Conservation (phyloP, 2,797 vertebrate genomes). For the Xenentodon cancila region DNA sequence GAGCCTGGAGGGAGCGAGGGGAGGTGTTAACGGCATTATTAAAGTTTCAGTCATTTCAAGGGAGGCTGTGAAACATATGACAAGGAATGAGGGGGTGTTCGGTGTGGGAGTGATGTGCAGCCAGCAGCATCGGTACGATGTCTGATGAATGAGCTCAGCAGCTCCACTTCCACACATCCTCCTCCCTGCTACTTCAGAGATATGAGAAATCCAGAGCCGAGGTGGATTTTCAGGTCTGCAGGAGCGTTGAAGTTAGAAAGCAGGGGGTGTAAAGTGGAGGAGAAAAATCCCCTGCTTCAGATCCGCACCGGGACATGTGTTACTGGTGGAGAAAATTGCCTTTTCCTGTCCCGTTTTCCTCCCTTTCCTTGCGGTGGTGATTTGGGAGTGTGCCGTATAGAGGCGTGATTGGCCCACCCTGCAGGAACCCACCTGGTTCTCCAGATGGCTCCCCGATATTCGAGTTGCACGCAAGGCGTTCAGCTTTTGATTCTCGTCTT, state of each 20-base stretch:
- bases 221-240: slow-evolving; percentile 19
- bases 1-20: slow-evolving; percentile 15
- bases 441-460: slow-evolving; percentile 56
- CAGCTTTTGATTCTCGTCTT: slow-evolving; percentile 21
- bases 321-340: slow-evolving; percentile 43
- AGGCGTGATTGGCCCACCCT: slow-evolving; percentile 43
- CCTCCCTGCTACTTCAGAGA: slow-evolving; percentile 23
- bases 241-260: slow-evolving; percentile 14
- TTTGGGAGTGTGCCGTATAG: slow-evolving; percentile 19
- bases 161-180: slow-evolving; percentile 48
- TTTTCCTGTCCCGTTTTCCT: slow-evolving; percentile 40
- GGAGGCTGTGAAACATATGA: slow-evolving; percentile 24
- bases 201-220: slow-evolving; percentile 13
- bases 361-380: slow-evolving; percentile 14
- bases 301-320: slow-evolving; percentile 45
- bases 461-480: slow-evolving; percentile 17
- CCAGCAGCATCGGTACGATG: slow-evolving; percentile 37
- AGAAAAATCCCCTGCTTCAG: slow-evolving; percentile 4
- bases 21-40: slow-evolving; percentile 29
- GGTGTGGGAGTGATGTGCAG: slow-evolving; percentile 19
- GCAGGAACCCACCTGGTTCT: slow-evolving; percentile 48
- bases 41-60: slow-evolving; percentile 24
- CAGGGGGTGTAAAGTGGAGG: not conserved
- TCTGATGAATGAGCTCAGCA: slow-evolving; percentile 51
- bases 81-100: slow-evolving; percentile 19